A percentile compares a stretch with the other conserved stretches of the same genome.
Conservation (phyloP, 2,113 vertebrate species). For the Entelurus aequoreus region DNA sequence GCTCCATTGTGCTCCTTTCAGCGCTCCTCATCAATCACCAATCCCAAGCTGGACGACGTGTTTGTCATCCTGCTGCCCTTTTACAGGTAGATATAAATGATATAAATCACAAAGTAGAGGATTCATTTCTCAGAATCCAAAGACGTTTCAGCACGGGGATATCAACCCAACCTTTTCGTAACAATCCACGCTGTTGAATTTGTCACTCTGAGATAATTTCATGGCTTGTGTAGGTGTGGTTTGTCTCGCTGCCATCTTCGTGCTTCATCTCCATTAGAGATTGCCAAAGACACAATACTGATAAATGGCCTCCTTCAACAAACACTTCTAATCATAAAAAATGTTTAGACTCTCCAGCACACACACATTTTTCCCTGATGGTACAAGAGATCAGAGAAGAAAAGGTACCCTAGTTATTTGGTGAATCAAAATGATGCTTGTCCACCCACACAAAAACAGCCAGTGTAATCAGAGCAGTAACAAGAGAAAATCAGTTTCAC, state of each 20-base stretch:
- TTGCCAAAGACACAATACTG: constrained; percentile 7
- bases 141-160: constrained; percentile 4
- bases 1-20: background rate
- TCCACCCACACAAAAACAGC: constrained; percentile 39
- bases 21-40: background rate
- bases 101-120: background rate
- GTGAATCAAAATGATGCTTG: constrained; percentile 33
- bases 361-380: constrained; percentile 8
- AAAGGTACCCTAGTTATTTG: constrained; percentile 17
- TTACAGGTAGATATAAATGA: constrained; percentile 1
- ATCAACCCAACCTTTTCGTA: constrained; percentile 5
- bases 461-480: constrained; percentile 42
- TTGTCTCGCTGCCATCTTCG: constrained; percentile 1
- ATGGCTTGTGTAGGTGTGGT: background rate
- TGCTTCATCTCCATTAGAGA: constrained; percentile 14
- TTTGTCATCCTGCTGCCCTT: constrained; percentile 1
- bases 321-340: constrained; percentile 16
- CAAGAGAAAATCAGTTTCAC: constrained; percentile 26
- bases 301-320: constrained; percentile 12
- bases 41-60: background rate
- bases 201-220: constrained; percentile 1
- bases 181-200: constrained; percentile 11
- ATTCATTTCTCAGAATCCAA: constrained; percentile 1
- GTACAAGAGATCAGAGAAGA: constrained; percentile 4
- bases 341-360: constrained; percentile 12